These are phyloP conservation scores for Catamblyrhynchus diadema DNA, from an alignment of 2,797 vertebrate species.

Conservation along the genomic window DNA sequence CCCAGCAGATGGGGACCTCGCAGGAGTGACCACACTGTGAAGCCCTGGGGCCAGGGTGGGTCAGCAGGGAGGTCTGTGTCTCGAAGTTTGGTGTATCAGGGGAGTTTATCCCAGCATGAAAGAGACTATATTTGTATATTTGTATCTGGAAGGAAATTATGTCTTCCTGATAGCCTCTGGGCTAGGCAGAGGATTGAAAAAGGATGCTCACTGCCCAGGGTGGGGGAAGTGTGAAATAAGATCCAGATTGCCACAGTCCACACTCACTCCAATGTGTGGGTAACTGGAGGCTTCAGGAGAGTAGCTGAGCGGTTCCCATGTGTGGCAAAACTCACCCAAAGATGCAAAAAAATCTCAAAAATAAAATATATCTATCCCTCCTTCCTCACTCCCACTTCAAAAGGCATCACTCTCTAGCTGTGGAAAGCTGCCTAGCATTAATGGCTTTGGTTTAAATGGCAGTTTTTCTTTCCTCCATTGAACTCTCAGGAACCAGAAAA, in stretches of 20 bases:
- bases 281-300: neutral
- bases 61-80: accelerated
- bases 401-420: neutral
- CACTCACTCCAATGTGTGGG: neutral
- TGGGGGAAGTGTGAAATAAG: neutral
- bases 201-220: neutral
- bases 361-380: neutral
- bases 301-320: neutral
- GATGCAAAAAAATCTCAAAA: accelerated
- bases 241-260: neutral
- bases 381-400: neutral
- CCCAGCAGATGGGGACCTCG: neutral
- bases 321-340: neutral
- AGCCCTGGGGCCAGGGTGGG: neutral
- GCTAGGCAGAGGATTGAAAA: neutral
- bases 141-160: neutral
- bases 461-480: neutral
- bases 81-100: neutral
- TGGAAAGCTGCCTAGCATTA: neutral
- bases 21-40: neutral
- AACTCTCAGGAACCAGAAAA: neutral
- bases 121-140: neutral
- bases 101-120: neutral
- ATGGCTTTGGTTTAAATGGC: neutral
- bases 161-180: neutral